These are phyloP conservation scores for Oncorhynchus kisutch DNA, from an alignment of 2,113 vertebrate genomes.

Conservation along the genomic window DNA sequence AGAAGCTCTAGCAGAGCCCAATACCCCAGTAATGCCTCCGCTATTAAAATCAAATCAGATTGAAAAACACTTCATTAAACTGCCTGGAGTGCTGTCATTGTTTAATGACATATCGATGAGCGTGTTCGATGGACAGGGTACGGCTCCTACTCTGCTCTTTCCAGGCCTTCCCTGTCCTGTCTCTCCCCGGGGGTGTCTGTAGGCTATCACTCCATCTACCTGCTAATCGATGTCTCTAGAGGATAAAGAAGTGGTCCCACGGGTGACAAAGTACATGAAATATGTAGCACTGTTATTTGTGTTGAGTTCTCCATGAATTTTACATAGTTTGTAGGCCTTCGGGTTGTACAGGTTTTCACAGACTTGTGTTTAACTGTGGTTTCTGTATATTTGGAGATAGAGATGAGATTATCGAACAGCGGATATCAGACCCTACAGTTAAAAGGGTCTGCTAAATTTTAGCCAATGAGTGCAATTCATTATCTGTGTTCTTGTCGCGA, in stretches of 20 bases:
- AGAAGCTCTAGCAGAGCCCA: conserved; percentile 59
- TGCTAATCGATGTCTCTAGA: conserved; percentile 59
- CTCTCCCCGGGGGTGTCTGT: conserved; percentile 48
- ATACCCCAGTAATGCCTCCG: conserved; percentile 74
- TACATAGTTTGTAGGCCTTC: conserved; percentile 44
- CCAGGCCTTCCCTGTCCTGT: conserved; percentile 50
- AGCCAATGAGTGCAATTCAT: no score
- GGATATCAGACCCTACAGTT: no score
- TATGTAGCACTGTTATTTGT: conserved; percentile 59
- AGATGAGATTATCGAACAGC: no score
- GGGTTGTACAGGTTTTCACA: conserved; percentile 31
- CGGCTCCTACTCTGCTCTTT: conserved; percentile 53
- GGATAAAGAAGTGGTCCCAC: conserved; percentile 43
- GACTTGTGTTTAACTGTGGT: neutral
- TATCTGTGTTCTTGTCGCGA: no score
- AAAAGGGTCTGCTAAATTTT: no score
- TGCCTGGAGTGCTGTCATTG: conserved; percentile 80
- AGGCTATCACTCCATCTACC: conserved; percentile 60
- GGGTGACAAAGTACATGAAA: conserved; percentile 62
- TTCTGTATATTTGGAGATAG: neutral
- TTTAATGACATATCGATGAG: conserved; percentile 91
- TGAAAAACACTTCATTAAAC: conserved; percentile 60
- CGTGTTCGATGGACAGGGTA: conserved; percentile 58
- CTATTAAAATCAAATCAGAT: conserved; percentile 81
- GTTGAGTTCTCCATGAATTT: conserved; percentile 55